Evolutionary conservation across 2,888 invertebrate genomes (phyloP), one percentile per base, ranked within the genome.

Genomic region (Drosophila demipolita): DNA sequence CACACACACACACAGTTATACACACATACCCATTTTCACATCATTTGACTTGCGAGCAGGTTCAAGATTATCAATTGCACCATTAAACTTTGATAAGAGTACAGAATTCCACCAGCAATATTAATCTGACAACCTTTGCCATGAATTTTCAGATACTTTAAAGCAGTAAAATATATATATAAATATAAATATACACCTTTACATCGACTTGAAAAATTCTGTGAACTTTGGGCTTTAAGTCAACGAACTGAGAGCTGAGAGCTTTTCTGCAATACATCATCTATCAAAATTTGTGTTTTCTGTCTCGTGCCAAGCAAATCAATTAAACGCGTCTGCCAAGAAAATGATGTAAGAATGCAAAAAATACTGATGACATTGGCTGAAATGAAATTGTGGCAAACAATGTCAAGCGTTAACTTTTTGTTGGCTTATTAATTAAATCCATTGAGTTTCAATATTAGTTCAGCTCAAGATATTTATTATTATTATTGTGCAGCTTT

Each of bases 81-180:
- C 83, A 82, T 87, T 88, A 88, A 80, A 80, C 77, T 80, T 61
- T 70, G 83, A 78, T 86, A 78, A 69, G 60, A 65, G 70, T 70
- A 49, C 35, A 57, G 40, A 15, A 50, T 50, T 53, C 57, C 48
- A 50, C 1, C 23, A 15, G 20, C 26, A 55, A 35, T 23, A 26
- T 32, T 32, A 32, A 65, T 61, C 67, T 53, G 58, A 36, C 29
- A 65, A n/a, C 49, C 36, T 61, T 45, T 53, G 45, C 35, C 29
- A 33, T 48, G 15, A 40, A 48, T 52, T 26, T 29, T 7, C 4
- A 48, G 12, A 26, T 26, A 48, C 66, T 64, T 63, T 33, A 53
- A 60, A 23, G 38, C 45, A 58, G 53, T 54, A 8, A 36, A 57
- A 40, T 17, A 8, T 36, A 23, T 11, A 53, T 33, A 35, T 52